These are phyloP conservation scores for Blennius ocellaris DNA, from an alignment of 2,113 vertebrate genomes.

Conservation along the genomic window DNA sequence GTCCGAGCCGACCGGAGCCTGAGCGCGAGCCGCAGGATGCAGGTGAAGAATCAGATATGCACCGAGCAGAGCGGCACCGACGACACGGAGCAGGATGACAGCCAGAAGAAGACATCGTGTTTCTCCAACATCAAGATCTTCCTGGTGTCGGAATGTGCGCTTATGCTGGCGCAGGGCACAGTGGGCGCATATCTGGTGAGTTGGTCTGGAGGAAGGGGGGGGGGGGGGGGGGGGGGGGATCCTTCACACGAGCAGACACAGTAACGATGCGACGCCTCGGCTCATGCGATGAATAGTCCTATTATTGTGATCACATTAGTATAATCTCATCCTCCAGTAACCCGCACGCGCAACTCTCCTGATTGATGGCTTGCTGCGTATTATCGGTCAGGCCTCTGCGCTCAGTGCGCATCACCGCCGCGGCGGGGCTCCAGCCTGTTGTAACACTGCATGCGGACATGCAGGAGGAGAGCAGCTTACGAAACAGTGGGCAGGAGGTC, in stretches of 20 bases:
- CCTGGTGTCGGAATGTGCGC: slow-evolving; percentile 93
- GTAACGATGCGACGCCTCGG: slow-evolving; percentile 30
- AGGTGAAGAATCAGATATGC: slow-evolving; percentile 86
- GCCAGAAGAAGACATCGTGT: slow-evolving; percentile 89
- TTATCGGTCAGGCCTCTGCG: slow-evolving; percentile 71
- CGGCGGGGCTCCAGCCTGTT: slow-evolving; percentile 51
- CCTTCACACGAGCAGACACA: slow-evolving; percentile 51
- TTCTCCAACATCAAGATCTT: slow-evolving; percentile 96
- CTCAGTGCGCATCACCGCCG: slow-evolving; percentile 63
- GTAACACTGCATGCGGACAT: slow-evolving; percentile 18
- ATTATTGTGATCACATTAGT: slow-evolving; percentile 47
- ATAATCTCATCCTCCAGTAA: slow-evolving; percentile 41
- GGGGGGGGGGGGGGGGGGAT: slow-evolving; percentile 41
- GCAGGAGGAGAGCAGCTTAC: slow-evolving; percentile 45
- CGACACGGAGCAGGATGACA: slow-evolving; percentile 87
- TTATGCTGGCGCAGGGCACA: slow-evolving; percentile 95
- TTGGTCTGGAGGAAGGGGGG: slow-evolving; percentile 39
- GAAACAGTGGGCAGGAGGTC: slow-evolving; percentile 53
- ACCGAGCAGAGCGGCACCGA: slow-evolving; percentile 83
- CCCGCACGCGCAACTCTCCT: slow-evolving; percentile 30
- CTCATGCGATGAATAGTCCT: slow-evolving; percentile 48
- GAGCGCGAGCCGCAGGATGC: slow-evolving; percentile 79
- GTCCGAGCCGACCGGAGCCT: slow-evolving; percentile 69
- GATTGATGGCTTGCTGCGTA: slow-evolving; percentile 68
- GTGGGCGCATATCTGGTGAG: slow-evolving; percentile 97